These are phyloP conservation scores for Lophotis ruficrista DNA, from an alignment of 2,113 vertebrate species.

Conservation along the genomic window DNA sequence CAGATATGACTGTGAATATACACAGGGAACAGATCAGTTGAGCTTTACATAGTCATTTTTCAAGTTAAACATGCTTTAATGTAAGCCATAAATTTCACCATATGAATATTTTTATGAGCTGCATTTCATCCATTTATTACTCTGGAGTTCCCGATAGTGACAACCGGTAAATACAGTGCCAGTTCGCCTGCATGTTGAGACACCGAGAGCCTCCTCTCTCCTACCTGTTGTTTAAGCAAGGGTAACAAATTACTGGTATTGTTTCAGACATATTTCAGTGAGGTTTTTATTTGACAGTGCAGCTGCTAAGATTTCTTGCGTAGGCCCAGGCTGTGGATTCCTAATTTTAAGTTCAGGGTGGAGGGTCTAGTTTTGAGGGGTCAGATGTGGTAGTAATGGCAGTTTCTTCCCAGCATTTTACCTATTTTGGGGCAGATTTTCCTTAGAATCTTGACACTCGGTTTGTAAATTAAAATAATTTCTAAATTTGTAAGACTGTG, in stretches of 20 bases:
- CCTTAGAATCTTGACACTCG: not conserved
- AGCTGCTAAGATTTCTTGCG: not conserved
- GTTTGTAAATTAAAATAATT: not conserved
- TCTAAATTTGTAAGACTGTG: not conserved
- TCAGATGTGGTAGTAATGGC: not conserved
- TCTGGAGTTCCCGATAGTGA: constrained; percentile 33
- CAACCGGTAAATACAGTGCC: constrained; percentile 36
- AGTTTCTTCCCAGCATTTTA: not conserved
- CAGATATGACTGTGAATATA: constrained; percentile 34
- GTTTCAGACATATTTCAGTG: not conserved
- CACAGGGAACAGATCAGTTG: constrained; percentile 35
- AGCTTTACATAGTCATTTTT: constrained; percentile 53
- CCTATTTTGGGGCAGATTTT: not conserved
- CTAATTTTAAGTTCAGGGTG: not conserved
- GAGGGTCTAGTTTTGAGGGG: not conserved
- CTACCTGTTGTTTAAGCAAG: constrained; percentile 25
- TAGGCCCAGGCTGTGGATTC: not conserved
- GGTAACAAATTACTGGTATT: constrained; percentile 14
- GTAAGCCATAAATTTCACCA: constrained; percentile 66
- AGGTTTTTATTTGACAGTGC: not conserved
- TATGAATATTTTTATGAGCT: constrained; percentile 68
- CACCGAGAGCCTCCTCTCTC: not conserved
- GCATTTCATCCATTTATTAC: constrained; percentile 61
- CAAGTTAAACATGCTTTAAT: constrained; percentile 58
- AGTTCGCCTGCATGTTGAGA: not conserved